Conservation (phyloP, 2,113 vertebrate species). For the Spermophilus dauricus region DNA sequence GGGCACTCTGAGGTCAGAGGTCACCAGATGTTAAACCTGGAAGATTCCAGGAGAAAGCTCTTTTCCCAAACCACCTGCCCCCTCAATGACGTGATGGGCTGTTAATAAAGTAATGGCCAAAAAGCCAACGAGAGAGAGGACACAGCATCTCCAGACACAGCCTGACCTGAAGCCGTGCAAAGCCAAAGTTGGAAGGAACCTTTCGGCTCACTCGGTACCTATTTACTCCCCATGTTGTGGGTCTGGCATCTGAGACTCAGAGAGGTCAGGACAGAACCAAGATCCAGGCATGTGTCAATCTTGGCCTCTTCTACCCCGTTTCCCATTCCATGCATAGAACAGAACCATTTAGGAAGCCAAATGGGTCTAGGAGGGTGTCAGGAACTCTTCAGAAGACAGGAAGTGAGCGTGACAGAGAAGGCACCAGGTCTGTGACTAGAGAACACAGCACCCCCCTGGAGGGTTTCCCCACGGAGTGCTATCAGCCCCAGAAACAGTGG, state of each 20-base stretch:
- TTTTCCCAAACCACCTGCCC: background rate
- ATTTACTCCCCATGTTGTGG: background rate
- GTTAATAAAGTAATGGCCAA: background rate
- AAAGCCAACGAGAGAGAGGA: background rate
- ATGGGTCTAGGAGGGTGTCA: background rate
- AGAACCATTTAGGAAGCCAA: background rate
- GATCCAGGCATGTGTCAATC: background rate
- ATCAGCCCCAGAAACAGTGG: background rate
- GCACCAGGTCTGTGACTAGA: background rate
- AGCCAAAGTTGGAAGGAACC: background rate
- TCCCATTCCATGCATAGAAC: background rate
- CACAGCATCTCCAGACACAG: background rate
- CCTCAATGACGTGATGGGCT: background rate
- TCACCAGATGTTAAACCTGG: background rate
- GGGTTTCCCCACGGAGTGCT: background rate
- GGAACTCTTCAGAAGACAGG: background rate
- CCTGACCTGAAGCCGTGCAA: background rate
- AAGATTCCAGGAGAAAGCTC: background rate
- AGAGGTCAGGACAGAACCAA: background rate
- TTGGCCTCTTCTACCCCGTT: background rate
- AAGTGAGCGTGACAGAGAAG: accelerated
- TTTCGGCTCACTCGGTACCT: background rate
- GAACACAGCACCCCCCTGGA: background rate
- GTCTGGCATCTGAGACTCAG: background rate
- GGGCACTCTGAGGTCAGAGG: background rate